Percentiles rank a stretch among this genome's conserved stretches.
Conservation (phyloP, 1,140 invertebrate genomes). For the Camponotus floridanus region DNA sequence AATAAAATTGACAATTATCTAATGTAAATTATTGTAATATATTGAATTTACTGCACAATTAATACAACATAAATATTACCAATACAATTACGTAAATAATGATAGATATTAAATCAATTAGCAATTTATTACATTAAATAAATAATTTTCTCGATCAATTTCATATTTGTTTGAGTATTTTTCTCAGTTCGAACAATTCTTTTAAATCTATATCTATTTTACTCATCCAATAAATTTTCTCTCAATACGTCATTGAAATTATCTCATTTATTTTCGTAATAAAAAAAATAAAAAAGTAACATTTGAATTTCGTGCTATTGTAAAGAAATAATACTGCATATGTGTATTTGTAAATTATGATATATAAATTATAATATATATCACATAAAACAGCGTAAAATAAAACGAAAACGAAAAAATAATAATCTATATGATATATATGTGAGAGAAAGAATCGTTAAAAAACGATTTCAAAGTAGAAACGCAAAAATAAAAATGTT, state of each 20-base stretch:
- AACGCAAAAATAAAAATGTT: constrained; percentile 8
- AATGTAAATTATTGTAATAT: not conserved
- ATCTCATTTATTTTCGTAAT: not conserved
- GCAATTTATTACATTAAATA: not conserved
- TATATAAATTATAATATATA: not conserved
- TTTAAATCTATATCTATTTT: not conserved
- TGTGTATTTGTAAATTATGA: not conserved
- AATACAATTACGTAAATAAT: constrained; percentile 19
- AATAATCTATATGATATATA: not conserved
- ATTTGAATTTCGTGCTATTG: not conserved
- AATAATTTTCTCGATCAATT: constrained; percentile 7
- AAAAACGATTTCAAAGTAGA: not conserved
- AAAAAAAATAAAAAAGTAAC: not conserved
- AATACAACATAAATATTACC: constrained; percentile 6
- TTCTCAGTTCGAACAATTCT: too few species aligned
- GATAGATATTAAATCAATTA: not conserved
- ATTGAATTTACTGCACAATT: constrained; percentile 24
- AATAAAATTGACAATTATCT: constrained; percentile 8
- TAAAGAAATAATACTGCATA: not conserved
- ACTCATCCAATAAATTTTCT: not conserved
- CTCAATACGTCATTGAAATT: not conserved
- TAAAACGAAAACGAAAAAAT: not conserved
- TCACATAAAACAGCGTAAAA: not conserved
- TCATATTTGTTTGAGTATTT: not conserved
- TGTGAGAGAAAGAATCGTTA: not conserved